Evolutionary conservation across 2,888 invertebrate species (phyloP).

Genomic region (Xestoiulus laeticollis): DNA sequence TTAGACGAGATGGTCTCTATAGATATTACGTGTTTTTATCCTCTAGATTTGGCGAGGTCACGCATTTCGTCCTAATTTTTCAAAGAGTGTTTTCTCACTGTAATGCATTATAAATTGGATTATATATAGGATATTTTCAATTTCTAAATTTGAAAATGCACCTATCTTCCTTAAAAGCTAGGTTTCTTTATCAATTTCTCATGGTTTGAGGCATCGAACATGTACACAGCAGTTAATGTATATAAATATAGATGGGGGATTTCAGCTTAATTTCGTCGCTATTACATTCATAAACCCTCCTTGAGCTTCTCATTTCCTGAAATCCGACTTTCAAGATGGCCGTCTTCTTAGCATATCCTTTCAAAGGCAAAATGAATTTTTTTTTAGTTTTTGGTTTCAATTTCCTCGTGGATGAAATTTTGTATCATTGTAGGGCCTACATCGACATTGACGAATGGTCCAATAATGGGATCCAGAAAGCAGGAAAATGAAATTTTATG

Average conservation of each 20-base stretch:
- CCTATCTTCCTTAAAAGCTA: background rate
- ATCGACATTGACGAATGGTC: background rate
- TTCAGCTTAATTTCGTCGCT: background rate
- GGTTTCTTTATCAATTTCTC: background rate
- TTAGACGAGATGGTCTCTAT: too few species aligned
- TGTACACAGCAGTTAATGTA: background rate
- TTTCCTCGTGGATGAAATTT: background rate
- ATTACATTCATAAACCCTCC: background rate
- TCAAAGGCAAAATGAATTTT: background rate
- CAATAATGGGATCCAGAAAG: slow-evolving; percentile 18
- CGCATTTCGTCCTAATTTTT: too few species aligned
- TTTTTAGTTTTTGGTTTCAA: background rate
- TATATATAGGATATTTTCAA: too few species aligned
- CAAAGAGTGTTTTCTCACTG: too few species aligned
- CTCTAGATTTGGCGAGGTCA: too few species aligned
- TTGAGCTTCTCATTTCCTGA: background rate
- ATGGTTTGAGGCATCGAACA: background rate
- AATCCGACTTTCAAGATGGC: background rate
- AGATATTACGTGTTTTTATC: too few species aligned
- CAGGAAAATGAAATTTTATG: slow-evolving; percentile 5
- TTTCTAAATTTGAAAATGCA: too few species aligned
- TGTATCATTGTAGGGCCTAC: slow-evolving; percentile 11
- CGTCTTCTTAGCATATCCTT: background rate
- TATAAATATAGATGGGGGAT: background rate
- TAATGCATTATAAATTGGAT: too few species aligned